A percentile compares a stretch with the other conserved stretches of the same genome.
phyloP scores from a whole-genome alignment of 2,797 vertebrate species.

The Poecile montanus region DNA sequence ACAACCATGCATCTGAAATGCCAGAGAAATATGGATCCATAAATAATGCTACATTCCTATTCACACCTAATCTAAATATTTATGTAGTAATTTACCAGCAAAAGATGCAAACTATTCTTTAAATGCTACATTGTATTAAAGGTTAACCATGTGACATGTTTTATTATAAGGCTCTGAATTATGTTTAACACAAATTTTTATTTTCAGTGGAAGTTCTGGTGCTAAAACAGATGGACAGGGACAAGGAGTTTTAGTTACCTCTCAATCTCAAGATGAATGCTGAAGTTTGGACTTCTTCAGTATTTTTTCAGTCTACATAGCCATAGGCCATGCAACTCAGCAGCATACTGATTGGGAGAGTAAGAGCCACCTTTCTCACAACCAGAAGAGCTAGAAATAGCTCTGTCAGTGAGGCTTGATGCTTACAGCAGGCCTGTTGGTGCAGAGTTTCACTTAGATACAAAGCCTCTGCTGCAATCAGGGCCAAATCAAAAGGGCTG shows the following conservation, averaged over 20 bases:
- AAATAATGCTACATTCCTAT: slow-evolving; percentile 62
- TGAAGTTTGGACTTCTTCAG: neutral
- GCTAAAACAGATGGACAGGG: slow-evolving; percentile 3
- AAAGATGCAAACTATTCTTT: slow-evolving; percentile 66
- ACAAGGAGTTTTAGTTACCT: neutral
- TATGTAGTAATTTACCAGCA: slow-evolving; percentile 66
- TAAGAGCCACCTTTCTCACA: neutral
- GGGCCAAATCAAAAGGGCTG: neutral
- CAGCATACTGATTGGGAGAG: neutral
- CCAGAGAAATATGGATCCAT: slow-evolving; percentile 61
- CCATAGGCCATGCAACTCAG: neutral
- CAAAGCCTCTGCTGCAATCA: neutral
- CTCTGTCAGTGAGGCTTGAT: neutral
- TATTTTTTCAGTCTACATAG: neutral
- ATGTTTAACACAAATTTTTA: neutral
- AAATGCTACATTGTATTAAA: slow-evolving; percentile 65
- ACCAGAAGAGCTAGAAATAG: neutral
- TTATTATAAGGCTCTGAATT: slow-evolving; percentile 45
- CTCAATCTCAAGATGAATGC: neutral
- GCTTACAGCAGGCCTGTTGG: neutral
- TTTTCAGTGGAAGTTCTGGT: neutral
- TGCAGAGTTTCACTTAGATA: neutral
- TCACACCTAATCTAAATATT: slow-evolving; percentile 70
- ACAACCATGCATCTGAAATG: slow-evolving; percentile 61
- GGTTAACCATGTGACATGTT: slow-evolving; percentile 60